These are phyloP conservation scores for Dicaeum eximium DNA, from an alignment of 2,113 vertebrate species.

Conservation along the genomic window DNA sequence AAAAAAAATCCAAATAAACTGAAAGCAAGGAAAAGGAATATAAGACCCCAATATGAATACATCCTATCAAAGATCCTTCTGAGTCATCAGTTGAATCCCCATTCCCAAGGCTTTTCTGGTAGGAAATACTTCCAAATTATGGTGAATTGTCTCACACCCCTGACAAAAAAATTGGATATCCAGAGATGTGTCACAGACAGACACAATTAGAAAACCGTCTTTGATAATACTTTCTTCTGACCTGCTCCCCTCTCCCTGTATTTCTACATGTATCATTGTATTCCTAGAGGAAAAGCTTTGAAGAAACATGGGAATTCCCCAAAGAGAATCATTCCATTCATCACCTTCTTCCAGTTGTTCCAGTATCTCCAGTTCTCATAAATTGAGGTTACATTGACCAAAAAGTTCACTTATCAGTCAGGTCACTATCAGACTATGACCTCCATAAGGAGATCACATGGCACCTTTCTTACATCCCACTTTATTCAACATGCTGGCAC, in stretches of 20 bases:
- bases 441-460: accelerated
- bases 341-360: neutral
- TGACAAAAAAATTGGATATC: neutral
- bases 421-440: neutral
- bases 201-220: neutral
- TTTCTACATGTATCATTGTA: neutral
- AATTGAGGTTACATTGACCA: neutral
- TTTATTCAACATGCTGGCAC: neutral
- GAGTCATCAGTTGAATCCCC: neutral
- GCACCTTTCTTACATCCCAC: neutral
- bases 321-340: neutral
- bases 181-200: neutral
- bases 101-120: neutral
- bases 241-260: neutral
- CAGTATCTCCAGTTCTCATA: neutral
- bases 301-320: neutral
- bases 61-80: neutral
- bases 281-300: neutral
- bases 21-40: neutral
- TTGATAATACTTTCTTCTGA: neutral
- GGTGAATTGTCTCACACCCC: accelerated
- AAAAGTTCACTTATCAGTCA: neutral
- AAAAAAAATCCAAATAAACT: neutral
- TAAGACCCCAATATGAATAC: neutral
- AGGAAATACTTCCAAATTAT: neutral